Percentiles rank a stretch among this genome's conserved stretches.
These are phyloP conservation scores for Sandelia bainsii DNA, from an alignment of 2,797 vertebrate species.

Conservation along the genomic window DNA sequence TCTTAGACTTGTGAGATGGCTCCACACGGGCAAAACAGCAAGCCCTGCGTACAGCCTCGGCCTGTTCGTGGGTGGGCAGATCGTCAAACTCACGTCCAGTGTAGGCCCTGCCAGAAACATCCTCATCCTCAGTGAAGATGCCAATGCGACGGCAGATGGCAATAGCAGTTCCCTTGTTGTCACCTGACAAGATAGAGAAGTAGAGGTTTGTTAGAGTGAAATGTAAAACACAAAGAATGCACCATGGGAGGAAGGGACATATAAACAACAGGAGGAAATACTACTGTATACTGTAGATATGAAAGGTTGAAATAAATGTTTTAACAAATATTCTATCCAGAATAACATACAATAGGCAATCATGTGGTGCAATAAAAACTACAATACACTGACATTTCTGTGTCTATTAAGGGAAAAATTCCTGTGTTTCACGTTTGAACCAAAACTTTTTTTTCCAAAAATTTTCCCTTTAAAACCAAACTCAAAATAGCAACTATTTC, in stretches of 20 bases:
- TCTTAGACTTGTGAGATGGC: slow-evolving; percentile 96
- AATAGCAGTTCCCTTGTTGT: slow-evolving; percentile 97
- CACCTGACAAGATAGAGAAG: slow-evolving; percentile 73
- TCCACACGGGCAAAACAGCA: slow-evolving; percentile 95
- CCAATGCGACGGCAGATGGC: slow-evolving; percentile 97
- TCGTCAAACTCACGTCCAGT: slow-evolving; percentile 96
- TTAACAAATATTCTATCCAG: background rate
- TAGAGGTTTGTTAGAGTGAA: background rate
- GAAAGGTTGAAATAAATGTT: background rate
- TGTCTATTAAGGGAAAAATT: no score
- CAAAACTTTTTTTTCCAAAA: no score
- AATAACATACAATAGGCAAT: background rate
- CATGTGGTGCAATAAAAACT: background rate
- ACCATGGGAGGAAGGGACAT: no score
- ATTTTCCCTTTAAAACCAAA: background rate
- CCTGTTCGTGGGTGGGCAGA: slow-evolving; percentile 86
- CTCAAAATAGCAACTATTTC: background rate
- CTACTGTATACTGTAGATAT: background rate
- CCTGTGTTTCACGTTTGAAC: background rate
- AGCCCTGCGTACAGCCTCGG: slow-evolving; percentile 88
- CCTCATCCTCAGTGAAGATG: slow-evolving; percentile 91
- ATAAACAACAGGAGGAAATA: background rate
- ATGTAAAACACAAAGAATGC: no score
- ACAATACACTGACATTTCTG: background rate
- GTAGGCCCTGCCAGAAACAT: slow-evolving; percentile 88